phyloP scores from a whole-genome alignment of 2,888 invertebrate genomes.

The Pseudanteris insignis region DNA sequence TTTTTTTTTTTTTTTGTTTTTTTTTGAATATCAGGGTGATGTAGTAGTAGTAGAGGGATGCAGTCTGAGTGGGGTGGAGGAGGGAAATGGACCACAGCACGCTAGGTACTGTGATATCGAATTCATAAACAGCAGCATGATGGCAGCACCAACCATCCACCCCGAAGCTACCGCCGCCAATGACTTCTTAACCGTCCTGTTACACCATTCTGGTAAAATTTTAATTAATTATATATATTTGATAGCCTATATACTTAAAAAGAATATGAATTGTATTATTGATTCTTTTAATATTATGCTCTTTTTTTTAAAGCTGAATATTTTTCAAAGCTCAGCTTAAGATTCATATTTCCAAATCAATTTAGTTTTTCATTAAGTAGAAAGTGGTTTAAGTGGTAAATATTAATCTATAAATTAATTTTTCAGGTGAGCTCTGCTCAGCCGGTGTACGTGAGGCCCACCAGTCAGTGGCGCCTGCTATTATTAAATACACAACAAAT shows the following conservation, averaged over 20 bases:
- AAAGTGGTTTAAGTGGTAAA: no score
- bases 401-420: no score
- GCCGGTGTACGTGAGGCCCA: constrained; percentile 64
- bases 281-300: no score
- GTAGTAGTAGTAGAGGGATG: constrained; percentile 67
- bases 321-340: constrained; percentile 32
- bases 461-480: constrained; percentile 64
- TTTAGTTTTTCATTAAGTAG: no score
- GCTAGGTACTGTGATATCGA: constrained; percentile 67
- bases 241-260: background rate
- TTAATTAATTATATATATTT: background rate
- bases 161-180: constrained; percentile 66
- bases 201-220: constrained; percentile 65
- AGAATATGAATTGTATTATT: background rate
- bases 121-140: constrained; percentile 66
- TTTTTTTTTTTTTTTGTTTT: background rate
- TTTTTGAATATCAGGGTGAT: constrained; percentile 59
- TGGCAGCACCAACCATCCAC: constrained; percentile 66
- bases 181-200: constrained; percentile 67
- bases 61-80: constrained; percentile 66
- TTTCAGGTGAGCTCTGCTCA: constrained; percentile 63
- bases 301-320: constrained; percentile 49
- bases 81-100: constrained; percentile 65
- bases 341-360: no score
- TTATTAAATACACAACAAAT: constrained; percentile 64